Percentiles rank a stretch among this genome's conserved stretches.
phyloP scores from a whole-genome alignment of 2,113 vertebrate species.

The Callithrix jacchus region DNA sequence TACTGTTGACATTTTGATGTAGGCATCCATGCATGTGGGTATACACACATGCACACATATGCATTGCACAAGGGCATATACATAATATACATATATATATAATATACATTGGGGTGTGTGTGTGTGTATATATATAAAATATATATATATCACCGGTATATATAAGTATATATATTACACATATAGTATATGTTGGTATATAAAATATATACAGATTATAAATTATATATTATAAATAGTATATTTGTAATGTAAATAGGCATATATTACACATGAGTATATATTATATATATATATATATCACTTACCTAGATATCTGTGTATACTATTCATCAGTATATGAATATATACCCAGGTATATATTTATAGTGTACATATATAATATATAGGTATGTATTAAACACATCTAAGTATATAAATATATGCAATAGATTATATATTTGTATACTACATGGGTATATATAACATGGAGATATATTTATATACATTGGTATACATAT shows the following conservation, averaged over 20 bases:
- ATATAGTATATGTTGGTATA: neutral
- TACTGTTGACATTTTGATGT: neutral
- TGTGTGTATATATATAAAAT: neutral
- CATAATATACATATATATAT: neutral
- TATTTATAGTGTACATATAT: neutral
- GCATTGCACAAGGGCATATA: neutral
- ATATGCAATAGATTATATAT: neutral
- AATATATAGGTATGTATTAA: neutral
- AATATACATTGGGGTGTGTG: neutral
- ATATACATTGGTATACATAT: neutral
- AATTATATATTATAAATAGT: neutral
- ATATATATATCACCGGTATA: neutral
- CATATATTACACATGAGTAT: neutral
- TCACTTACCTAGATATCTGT: neutral
- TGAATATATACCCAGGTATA: neutral
- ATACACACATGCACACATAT: neutral
- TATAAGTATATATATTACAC: neutral
- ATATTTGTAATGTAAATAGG: neutral
- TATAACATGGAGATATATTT: neutral
- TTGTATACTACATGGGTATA: neutral
- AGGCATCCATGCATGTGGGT: neutral
- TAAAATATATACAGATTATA: neutral
- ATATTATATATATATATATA: neutral
- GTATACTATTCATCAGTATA: neutral
- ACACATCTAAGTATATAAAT: neutral